These are phyloP conservation scores for Danio aesculapii DNA, from an alignment of 2,797 vertebrate genomes.

Conservation along the genomic window DNA sequence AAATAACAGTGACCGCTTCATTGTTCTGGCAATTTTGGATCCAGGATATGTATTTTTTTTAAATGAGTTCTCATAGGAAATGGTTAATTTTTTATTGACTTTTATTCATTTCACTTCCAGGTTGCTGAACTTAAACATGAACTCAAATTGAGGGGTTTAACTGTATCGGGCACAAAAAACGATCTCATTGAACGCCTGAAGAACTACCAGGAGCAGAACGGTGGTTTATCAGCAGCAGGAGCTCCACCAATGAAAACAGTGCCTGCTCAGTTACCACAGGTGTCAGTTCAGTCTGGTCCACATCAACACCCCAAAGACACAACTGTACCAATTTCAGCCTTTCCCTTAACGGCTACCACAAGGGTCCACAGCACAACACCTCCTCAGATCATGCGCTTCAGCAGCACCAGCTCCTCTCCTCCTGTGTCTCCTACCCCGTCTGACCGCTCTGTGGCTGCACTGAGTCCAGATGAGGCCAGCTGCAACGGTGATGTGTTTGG, in stretches of 20 bases:
- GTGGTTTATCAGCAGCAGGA: conserved; percentile 21
- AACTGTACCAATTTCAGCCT: conserved; percentile 77
- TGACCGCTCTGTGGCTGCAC: conserved; percentile 86
- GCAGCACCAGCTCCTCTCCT: conserved; percentile 92
- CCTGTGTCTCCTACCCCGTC: conserved; percentile 92
- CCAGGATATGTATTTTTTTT: not conserved
- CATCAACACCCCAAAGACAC: conserved; percentile 77
- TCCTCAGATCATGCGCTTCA: conserved; percentile 87
- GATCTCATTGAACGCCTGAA: conserved; percentile 93
- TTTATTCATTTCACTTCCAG: conserved; percentile 70
- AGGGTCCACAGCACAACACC: conserved; percentile 77
- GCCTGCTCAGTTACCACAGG: conserved; percentile 55
- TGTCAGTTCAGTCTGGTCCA: conserved; percentile 12
- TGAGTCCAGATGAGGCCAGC: conserved; percentile 91
- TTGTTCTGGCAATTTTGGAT: not conserved
- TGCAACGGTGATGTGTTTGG: conserved; percentile 90
- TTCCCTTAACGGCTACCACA: conserved; percentile 76
- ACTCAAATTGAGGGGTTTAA: conserved; percentile 90
- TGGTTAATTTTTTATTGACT: not conserved
- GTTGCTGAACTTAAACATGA: conserved; percentile 96
- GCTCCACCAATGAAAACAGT: conserved; percentile 59
- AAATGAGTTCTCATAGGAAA: not conserved
- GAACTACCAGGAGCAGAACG: conserved; percentile 82
- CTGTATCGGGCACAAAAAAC: conserved; percentile 93
- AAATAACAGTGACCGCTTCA: conserved; percentile 7